Evolutionary conservation across 2,113 vertebrate genomes (phyloP).

Genomic region (Paracanthobrama guichenoti): DNA sequence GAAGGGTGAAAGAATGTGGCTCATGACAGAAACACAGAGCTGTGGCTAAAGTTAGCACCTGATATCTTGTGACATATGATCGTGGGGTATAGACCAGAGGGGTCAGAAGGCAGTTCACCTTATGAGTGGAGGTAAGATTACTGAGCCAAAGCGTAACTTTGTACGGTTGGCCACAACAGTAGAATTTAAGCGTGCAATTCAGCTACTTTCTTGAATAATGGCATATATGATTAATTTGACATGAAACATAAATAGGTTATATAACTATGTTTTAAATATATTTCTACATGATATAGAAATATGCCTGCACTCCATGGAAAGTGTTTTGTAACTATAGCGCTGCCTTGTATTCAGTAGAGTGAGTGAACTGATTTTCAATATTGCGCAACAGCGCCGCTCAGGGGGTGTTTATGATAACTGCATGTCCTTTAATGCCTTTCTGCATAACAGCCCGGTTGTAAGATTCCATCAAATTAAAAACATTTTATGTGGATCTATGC

Average conservation of each 20-base stretch:
- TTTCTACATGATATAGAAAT: background rate
- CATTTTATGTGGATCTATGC: background rate
- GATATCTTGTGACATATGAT: slow-evolving; percentile 65
- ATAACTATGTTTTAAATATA: background rate
- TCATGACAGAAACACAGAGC: slow-evolving; percentile 13
- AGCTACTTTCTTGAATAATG: background rate
- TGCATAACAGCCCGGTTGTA: background rate
- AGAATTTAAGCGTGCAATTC: background rate
- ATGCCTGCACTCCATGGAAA: background rate
- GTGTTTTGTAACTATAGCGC: background rate
- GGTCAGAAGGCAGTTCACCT: slow-evolving; percentile 63
- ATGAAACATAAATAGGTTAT: background rate
- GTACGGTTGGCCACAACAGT: background rate
- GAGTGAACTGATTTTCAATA: background rate
- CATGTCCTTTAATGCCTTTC: background rate
- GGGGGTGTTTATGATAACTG: background rate
- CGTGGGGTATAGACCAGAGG: slow-evolving; percentile 37
- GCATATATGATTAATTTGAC: background rate
- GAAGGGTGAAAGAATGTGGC: slow-evolving; percentile 1
- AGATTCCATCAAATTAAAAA: background rate
- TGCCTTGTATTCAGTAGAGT: background rate
- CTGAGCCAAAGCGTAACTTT: slow-evolving; percentile 1
- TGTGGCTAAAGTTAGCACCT: slow-evolving; percentile 68
- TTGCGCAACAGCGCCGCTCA: slow-evolving; percentile 15
- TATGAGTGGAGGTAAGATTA: slow-evolving; percentile 64